Evolutionary conservation across 2,888 invertebrate genomes (phyloP).

Genomic region (Rhopalosiphum nymphaeae): DNA sequence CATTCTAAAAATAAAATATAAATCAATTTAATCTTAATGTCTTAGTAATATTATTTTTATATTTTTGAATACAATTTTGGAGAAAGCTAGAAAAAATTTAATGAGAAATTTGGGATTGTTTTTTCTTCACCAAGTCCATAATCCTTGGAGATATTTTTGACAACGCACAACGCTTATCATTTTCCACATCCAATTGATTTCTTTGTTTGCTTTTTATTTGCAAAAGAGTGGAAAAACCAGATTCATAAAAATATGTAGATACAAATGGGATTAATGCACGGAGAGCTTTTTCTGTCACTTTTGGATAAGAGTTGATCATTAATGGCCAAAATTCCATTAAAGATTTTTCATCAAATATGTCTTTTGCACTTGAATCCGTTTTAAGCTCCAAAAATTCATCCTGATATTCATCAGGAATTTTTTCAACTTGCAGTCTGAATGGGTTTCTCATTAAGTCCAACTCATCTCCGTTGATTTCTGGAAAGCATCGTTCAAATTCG

Average conservation of each 20-base stretch:
- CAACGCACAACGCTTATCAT: background rate
- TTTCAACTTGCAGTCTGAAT: constrained; percentile 41
- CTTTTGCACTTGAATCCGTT: constrained; percentile 1
- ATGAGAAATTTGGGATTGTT: constrained; percentile 3
- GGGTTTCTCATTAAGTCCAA: background rate
- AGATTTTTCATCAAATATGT: background rate
- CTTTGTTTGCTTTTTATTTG: background rate
- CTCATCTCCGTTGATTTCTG: too few relatives aligned
- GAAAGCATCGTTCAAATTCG: constrained; percentile 26
- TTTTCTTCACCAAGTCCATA: background rate
- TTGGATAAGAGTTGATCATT: too few relatives aligned
- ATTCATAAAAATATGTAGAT: constrained; percentile 51
- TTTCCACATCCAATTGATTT: background rate
- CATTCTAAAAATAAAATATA: constrained; percentile 2
- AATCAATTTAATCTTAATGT: constrained; percentile 11
- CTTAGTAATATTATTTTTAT: constrained; percentile 14
- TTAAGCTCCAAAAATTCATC: constrained; percentile 15
- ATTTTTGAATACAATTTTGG: constrained; percentile 15
- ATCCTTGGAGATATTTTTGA: background rate
- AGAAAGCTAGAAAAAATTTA: constrained; percentile 7
- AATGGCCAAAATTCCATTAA: too few relatives aligned
- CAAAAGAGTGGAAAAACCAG: constrained; percentile 25
- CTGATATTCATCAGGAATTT: constrained; percentile 39
- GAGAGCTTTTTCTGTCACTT: too few relatives aligned
- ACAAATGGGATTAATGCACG: constrained; percentile 17